Evolutionary conservation across 2,113 vertebrate species (phyloP).

Genomic region (human (Homo sapiens)): GRCh38 chr18:29852501-29853000

Average conservation of each 20-base stretch:
- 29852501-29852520: too few relatives aligned
- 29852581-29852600: too few relatives aligned
- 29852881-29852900: background rate
- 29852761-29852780: background rate
- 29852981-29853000: background rate
- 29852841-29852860: background rate
- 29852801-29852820: background rate
- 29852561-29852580: too few relatives aligned
- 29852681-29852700: background rate
- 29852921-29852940: background rate
- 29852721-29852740: background rate
- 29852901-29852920: background rate
- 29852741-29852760: background rate
- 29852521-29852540: too few relatives aligned
- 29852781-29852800: background rate
- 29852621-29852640: too few relatives aligned
- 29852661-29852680: background rate
- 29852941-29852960: background rate
- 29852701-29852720: background rate
- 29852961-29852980: background rate
- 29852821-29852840: background rate
- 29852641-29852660: too few relatives aligned
- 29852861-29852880: background rate
- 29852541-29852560: too few relatives aligned
- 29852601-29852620: too few relatives aligned